phyloP scores from a whole-genome alignment of 2,888 invertebrate genomes.

The Lasioglossum zephyrum region DNA sequence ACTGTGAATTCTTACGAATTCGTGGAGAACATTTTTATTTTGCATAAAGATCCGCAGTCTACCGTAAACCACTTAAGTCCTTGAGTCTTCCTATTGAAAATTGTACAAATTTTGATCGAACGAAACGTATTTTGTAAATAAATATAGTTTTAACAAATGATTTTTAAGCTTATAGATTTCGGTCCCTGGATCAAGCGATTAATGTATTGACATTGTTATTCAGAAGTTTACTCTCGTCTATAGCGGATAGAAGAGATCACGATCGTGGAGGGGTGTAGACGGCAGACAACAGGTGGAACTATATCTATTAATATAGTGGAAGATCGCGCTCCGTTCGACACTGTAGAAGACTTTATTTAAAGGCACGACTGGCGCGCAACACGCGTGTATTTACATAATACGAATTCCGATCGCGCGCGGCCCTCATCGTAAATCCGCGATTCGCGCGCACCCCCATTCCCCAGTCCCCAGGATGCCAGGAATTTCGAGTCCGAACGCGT shows the following conservation, averaged over 20 bases:
- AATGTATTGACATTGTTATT: not conserved
- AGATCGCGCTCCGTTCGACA: slow-evolving; percentile 39
- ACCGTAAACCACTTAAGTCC: not conserved
- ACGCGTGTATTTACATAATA: slow-evolving; percentile 64
- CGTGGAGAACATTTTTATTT: not conserved
- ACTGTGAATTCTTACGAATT: not conserved
- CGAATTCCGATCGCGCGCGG: slow-evolving; percentile 49
- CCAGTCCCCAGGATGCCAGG: not conserved
- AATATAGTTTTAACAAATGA: slow-evolving; percentile 19
- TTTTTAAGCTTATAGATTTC: not conserved
- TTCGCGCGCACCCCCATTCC: not conserved
- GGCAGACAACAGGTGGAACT: slow-evolving; percentile 55
- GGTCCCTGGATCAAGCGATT: not conserved
- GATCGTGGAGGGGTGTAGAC: slow-evolving; percentile 7
- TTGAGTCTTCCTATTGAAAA: not conserved
- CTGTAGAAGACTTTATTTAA: slow-evolving; percentile 68
- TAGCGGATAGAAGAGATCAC: not conserved
- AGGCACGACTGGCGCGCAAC: slow-evolving; percentile 54
- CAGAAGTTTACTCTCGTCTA: not conserved
- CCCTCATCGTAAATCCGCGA: slow-evolving; percentile 38
- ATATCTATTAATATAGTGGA: slow-evolving; percentile 60
- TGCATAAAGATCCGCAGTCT: not conserved
- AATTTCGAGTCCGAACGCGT: slow-evolving; percentile 26
- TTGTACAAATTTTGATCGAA: not conserved
- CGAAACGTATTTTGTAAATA: slow-evolving; percentile 24